phyloP scores from a whole-genome alignment of 2,113 vertebrate species.

The Gila orcuttii region DNA sequence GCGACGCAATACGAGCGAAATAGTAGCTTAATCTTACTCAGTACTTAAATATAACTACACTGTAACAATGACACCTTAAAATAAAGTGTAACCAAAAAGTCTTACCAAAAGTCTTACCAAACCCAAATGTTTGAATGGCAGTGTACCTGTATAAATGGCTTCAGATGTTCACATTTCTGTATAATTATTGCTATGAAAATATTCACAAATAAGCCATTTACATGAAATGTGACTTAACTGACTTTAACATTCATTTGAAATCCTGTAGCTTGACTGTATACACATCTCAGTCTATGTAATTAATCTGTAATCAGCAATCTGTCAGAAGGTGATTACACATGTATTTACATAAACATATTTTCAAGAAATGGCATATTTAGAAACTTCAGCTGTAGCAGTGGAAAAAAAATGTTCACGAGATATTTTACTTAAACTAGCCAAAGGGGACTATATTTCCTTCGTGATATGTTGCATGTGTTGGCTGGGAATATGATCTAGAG shows the following conservation, averaged over 20 bases:
- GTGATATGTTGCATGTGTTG: neutral
- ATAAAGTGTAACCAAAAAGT: too few species aligned
- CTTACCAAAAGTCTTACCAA: too few species aligned
- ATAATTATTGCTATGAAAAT: too few species aligned
- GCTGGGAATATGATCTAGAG: neutral
- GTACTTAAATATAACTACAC: too few species aligned
- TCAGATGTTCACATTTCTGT: too few species aligned
- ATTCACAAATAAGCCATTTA: too few species aligned
- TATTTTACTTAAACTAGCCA: constrained; percentile 14
- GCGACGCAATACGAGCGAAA: too few species aligned
- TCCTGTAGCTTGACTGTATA: neutral
- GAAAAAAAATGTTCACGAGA: neutral
- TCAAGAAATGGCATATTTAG: neutral
- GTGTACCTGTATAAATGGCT: too few species aligned
- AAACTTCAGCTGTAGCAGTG: too few species aligned
- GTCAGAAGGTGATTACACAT: neutral
- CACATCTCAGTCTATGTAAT: neutral
- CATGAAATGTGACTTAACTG: neutral
- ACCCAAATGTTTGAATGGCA: too few species aligned
- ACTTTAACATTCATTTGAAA: neutral
- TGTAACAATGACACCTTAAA: too few species aligned
- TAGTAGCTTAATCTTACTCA: too few species aligned
- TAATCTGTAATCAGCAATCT: neutral
- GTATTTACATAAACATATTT: neutral
- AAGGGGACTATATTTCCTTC: neutral